phyloP scores from a whole-genome alignment of 2,113 vertebrate genomes.

The Lontra canadensis region DNA sequence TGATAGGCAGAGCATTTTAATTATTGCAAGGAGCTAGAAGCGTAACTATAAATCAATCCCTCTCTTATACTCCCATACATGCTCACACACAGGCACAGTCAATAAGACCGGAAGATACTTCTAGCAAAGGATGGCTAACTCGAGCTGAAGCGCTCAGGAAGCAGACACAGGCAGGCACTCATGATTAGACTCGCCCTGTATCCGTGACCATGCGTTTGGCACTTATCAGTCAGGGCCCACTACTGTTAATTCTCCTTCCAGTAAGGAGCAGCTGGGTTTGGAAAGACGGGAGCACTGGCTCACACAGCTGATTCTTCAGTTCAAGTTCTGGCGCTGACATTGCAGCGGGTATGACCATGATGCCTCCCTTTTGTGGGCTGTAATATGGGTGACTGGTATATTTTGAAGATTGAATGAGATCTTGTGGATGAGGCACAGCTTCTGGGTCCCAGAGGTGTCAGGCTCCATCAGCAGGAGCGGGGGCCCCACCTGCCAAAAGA shows the following conservation, averaged over 20 bases:
- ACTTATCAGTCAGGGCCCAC: background rate
- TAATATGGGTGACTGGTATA: constrained; percentile 14
- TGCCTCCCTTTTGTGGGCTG: background rate
- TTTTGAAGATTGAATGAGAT: background rate
- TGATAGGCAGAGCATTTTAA: constrained; percentile 45
- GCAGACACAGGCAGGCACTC: background rate
- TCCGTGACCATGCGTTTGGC: background rate
- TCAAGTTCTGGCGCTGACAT: constrained; percentile 33
- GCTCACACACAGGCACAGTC: background rate
- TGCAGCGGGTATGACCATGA: background rate
- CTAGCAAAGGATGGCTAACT: background rate
- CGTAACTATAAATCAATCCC: background rate
- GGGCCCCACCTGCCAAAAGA: background rate
- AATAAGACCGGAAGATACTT: background rate
- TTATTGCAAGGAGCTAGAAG: constrained; percentile 63
- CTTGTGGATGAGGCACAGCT: background rate
- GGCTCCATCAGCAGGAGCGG: background rate
- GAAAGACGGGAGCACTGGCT: background rate
- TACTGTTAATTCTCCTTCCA: background rate
- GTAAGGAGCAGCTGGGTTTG: constrained; percentile 31
- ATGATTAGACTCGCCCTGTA: background rate
- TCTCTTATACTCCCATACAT: background rate
- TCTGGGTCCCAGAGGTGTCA: background rate
- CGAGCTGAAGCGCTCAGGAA: constrained; percentile 1
- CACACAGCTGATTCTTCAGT: constrained; percentile 47